phyloP scores from a whole-genome alignment of 1,140 invertebrate species.

The Hetaerina americana region DNA sequence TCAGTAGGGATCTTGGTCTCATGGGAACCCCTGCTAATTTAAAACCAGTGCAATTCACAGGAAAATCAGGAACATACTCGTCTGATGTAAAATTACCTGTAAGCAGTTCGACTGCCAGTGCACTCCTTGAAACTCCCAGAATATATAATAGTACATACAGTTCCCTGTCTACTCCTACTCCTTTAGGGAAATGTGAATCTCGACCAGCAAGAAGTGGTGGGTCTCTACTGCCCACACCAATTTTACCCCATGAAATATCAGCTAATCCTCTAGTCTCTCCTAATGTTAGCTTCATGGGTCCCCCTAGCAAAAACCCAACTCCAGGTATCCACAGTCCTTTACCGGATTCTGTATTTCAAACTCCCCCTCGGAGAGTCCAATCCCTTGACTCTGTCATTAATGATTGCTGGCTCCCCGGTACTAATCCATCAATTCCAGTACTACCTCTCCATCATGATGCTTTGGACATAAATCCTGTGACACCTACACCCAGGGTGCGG shows the following conservation, averaged over 20 bases:
- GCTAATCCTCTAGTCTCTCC: slow-evolving; percentile 3
- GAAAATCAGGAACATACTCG: too few relatives aligned
- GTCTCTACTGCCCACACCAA: background rate
- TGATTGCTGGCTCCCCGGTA: background rate
- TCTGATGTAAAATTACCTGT: too few relatives aligned
- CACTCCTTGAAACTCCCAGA: slow-evolving; percentile 25
- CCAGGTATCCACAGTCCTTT: slow-evolving; percentile 4
- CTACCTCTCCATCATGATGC: background rate
- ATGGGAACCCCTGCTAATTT: slow-evolving; percentile 20
- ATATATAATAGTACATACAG: slow-evolving; percentile 25
- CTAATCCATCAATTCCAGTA: background rate
- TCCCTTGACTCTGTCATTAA: background rate
- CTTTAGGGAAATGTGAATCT: slow-evolving; percentile 8
- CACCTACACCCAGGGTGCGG: background rate
- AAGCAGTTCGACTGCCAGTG: slow-evolving; percentile 24
- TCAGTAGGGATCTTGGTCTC: background rate
- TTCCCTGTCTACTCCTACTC: slow-evolving; percentile 13
- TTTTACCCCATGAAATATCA: background rate
- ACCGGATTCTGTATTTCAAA: background rate
- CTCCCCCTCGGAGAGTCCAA: background rate
- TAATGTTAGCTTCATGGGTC: slow-evolving; percentile 1
- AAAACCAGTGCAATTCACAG: too few relatives aligned
- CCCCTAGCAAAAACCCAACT: background rate
- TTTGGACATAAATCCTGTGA: background rate
- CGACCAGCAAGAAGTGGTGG: slow-evolving; percentile 2